Evolutionary conservation across 2,797 vertebrate genomes (phyloP).

Genomic region (Acanthurus tractus): DNA sequence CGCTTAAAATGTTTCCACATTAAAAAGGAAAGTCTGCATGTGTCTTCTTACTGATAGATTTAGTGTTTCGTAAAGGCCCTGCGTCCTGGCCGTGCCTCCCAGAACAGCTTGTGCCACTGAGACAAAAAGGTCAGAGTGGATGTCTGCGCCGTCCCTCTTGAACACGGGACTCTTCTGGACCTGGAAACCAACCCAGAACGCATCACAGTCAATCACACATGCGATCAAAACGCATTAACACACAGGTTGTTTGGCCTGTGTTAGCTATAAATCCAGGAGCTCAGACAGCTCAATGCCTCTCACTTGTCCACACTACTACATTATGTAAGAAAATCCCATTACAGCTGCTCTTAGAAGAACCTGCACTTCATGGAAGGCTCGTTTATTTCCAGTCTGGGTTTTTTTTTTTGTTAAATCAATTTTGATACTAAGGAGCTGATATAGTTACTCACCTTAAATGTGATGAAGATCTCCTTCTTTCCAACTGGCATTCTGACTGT

Average conservation of each 20-base stretch:
- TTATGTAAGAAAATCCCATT: constrained; percentile 26
- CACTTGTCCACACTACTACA: neutral
- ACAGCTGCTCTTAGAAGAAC: neutral
- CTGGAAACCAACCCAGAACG: constrained; percentile 75
- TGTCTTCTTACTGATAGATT: constrained; percentile 88
- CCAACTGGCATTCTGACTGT: constrained; percentile 97
- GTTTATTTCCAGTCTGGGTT: neutral
- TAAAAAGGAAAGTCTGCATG: neutral
- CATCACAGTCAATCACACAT: neutral
- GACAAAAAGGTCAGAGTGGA: constrained; percentile 93
- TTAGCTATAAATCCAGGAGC: neutral
- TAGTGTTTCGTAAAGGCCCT: constrained; percentile 94
- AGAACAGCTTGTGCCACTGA: constrained; percentile 96
- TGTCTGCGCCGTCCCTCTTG: constrained; percentile 93
- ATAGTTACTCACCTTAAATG: constrained; percentile 89
- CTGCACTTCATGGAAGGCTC: neutral
- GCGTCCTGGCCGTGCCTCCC: constrained; percentile 91
- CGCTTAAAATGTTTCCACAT: neutral
- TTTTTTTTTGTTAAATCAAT: neutral
- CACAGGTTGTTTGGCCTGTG: neutral
- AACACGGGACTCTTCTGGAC: constrained; percentile 95
- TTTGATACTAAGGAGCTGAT: neutral
- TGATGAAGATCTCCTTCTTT: constrained; percentile 97
- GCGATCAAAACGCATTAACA: neutral
- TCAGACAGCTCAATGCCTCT: constrained; percentile 32